Base-by-base conservation (phyloP, 2,888 invertebrate species). In the Trachelus iudaicus region DNA sequence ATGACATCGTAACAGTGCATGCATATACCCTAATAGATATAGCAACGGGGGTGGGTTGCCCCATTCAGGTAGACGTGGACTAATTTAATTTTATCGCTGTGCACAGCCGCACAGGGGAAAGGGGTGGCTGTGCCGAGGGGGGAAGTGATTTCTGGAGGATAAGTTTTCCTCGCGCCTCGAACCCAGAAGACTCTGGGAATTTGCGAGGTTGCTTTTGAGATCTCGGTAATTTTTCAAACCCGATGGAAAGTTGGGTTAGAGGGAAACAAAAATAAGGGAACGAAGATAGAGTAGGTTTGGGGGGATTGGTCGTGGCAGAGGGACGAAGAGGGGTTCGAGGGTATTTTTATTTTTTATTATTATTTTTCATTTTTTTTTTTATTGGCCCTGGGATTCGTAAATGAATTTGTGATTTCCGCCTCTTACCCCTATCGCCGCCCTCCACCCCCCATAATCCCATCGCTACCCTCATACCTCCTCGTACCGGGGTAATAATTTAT, bases 1-100 rank as follows among this genome's bases (percentile, higher is more conserved):
- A 71, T 34, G 71, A 71, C 31, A 23, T 71, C 71, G 71, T 71
- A 71, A 71, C 34, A 71, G 71, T 71, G 71, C 71, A 34, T 13
- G 15, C 71, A 34, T 34, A 71, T 34, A 71, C 34, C 71, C 33
- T 71, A 71, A 71, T 34, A 34, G 71, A 33, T 34, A 34, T 71
- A 71, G 2, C 9, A 23, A 56, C 31, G 33, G 71, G 71, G 33
- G 33, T 1, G 33, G 34, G 12, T 71, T 12, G 33, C 31, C 9
- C 71, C 71, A 34, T 71, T 71, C 71, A 71, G 71, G 34, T 71
- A 71, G 33, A 71, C 71, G 71, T 71, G 71, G 71, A 71, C 71
- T 34, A 71, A 71, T 71, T 71, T 71, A 71, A 34, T 71, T 31
- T 71, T 71, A 71, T 71, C 71, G 71, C 31, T 13, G 12, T 71